Evolutionary conservation across 2,113 vertebrate species (phyloP), one percentile per base, ranked within the genome.

Genomic region (Taurulus bubalis): DNA sequence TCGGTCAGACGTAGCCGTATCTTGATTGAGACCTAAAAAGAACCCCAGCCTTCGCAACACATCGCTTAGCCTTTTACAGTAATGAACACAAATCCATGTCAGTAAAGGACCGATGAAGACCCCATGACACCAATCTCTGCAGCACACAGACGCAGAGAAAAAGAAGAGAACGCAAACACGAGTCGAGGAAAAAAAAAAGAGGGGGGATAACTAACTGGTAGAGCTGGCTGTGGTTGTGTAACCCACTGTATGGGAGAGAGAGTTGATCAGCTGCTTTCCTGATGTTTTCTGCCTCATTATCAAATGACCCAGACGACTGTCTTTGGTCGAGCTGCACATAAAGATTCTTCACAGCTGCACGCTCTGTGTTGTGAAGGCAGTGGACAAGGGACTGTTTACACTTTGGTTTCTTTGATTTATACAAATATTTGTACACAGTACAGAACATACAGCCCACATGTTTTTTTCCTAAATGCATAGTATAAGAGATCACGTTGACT

Each of bases 221-320:
- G 59, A 77, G 38, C 36, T 26, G 86, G 20, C 56, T 67, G 71
- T 73, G 71, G 36, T 69, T 65, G 40, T 80, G 79, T 56, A 86
- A 72, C 71, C 49, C 64, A 80, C 71, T 75, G 72, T 74, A 75
- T n/a, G 9, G 60, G 10, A 80, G 42, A 28, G 16, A 12, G 4
- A 10, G 86, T 77, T 87, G 85, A 89, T 91, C 75, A 76, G 73
- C 77, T 78, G 79, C 73, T 74, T 80, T 77, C 88, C 84, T 79
- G 80, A 87, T 89, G 84, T 38, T 82, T 84, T 80, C 75, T 83
- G 68, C 85, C 87, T 92, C 91, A 87, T 92, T 92, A 92, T 71
- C 65, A 67, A 63, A 71, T 76, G 56, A 84, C 55, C 80, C 64
- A 59, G 36, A 68, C 28, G 32, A 45, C 45, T 16, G 63, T 72